Conservation (phyloP, 1,140 invertebrate species). For the Listronotus oregonensis region DNA sequence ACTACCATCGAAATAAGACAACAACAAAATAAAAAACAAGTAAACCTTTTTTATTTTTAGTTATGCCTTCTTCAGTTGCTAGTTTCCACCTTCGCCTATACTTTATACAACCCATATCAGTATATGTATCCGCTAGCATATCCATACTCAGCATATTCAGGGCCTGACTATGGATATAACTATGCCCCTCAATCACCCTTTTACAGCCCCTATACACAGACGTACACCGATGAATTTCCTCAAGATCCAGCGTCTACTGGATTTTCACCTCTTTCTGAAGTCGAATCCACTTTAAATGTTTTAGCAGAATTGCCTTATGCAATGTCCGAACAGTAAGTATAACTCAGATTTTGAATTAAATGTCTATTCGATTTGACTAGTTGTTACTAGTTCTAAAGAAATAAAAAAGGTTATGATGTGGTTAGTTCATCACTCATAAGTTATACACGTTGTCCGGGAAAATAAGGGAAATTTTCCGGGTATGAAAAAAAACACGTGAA, state of each 20-base stretch:
- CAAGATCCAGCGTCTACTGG: constrained; percentile 25
- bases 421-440: no score
- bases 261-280: constrained; percentile 27
- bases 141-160: constrained; percentile 18
- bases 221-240: constrained; percentile 18
- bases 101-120: constrained; percentile 41
- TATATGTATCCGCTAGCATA: constrained; percentile 23
- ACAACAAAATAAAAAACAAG: no score
- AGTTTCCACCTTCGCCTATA: constrained; percentile 19
- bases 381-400: no score
- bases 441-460: no score
- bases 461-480: no score
- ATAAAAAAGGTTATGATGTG: no score
- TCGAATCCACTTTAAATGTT: constrained; percentile 43
- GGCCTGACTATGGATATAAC: constrained; percentile 8
- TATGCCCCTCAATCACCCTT: constrained; percentile 28
- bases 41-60: constrained; percentile 32
- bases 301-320: constrained; percentile 46
- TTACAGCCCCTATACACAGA: constrained; percentile 24
- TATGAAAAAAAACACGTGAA: no score
- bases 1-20: no score
- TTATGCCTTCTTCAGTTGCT: constrained; percentile 5
- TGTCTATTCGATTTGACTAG: no score
- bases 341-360: no score
- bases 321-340: constrained; percentile 39